Conservation (phyloP, 1,140 invertebrate species). For the Tetramorium parvispinum region DNA sequence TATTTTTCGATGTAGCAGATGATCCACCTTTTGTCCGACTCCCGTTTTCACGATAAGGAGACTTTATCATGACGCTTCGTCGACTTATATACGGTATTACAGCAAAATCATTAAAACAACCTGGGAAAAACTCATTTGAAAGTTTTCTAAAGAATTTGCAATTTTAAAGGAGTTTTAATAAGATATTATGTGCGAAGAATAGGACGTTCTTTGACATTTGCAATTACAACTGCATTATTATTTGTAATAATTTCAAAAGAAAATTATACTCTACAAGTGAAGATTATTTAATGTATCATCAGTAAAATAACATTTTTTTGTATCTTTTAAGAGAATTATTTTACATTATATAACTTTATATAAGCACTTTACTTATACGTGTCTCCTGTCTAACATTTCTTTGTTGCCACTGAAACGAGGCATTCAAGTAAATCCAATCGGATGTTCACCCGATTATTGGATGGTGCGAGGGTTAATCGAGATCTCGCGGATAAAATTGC, state of each 20-base stretch:
- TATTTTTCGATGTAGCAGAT: slow-evolving; percentile 10
- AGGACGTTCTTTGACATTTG: background rate
- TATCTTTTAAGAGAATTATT: too few relatives aligned
- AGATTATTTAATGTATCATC: slow-evolving; percentile 2
- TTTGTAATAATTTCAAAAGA: background rate
- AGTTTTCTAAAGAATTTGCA: slow-evolving; percentile 10
- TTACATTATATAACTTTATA: too few relatives aligned
- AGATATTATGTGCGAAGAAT: background rate
- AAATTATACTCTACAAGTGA: background rate
- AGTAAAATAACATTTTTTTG: background rate
- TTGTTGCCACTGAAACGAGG: background rate
- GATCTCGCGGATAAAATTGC: slow-evolving; percentile 18
- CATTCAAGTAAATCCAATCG: background rate
- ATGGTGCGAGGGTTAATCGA: background rate
- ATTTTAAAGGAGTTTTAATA: slow-evolving; percentile 4
- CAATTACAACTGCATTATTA: slow-evolving; percentile 1
- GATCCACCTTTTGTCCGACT: slow-evolving; percentile 2
- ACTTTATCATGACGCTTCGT: background rate
- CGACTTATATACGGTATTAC: slow-evolving; percentile 18
- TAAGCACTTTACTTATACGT: too few relatives aligned
- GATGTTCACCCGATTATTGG: background rate
- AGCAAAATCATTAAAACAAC: background rate
- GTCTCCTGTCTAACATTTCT: background rate
- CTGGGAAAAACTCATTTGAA: background rate
- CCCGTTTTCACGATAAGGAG: background rate